Evolutionary conservation across 2,113 vertebrate species (phyloP).

Genomic region (Todiramphus chloris): DNA sequence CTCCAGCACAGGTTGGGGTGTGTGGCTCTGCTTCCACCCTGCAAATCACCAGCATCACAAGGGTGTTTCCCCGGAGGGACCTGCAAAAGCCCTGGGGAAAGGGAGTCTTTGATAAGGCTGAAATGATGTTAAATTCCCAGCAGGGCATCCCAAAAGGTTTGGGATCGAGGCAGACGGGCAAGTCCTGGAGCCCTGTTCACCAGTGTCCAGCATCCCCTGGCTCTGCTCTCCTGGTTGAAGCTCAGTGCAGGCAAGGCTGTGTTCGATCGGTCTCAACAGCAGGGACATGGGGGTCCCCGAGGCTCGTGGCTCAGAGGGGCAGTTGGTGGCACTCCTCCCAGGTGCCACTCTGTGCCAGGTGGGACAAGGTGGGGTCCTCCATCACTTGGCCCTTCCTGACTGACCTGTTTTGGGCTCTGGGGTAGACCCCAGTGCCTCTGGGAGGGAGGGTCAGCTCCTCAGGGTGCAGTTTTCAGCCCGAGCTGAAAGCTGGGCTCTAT

Average conservation of each 20-base stretch:
- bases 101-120: neutral
- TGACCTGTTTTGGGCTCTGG: neutral
- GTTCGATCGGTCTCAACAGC: fast-evolving
- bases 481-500: neutral
- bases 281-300: fast-evolving
- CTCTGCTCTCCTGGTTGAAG: neutral
- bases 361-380: neutral
- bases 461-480: neutral
- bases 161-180: neutral
- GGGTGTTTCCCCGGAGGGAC: neutral
- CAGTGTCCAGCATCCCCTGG: neutral
- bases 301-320: fast-evolving
- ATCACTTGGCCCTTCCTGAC: neutral
- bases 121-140: neutral
- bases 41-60: fast-evolving
- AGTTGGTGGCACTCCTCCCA: too few relatives aligned
- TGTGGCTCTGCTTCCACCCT: neutral
- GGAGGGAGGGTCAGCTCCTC: neutral
- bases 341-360: neutral
- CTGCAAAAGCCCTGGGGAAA: neutral
- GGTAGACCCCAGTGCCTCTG: fast-evolving
- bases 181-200: neutral
- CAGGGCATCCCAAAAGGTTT: neutral
- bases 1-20: neutral
- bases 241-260: fast-evolving